These are phyloP conservation scores for Aradophagus sp. DNA, from an alignment of 1,140 invertebrate genomes.

Conservation along the genomic window DNA sequence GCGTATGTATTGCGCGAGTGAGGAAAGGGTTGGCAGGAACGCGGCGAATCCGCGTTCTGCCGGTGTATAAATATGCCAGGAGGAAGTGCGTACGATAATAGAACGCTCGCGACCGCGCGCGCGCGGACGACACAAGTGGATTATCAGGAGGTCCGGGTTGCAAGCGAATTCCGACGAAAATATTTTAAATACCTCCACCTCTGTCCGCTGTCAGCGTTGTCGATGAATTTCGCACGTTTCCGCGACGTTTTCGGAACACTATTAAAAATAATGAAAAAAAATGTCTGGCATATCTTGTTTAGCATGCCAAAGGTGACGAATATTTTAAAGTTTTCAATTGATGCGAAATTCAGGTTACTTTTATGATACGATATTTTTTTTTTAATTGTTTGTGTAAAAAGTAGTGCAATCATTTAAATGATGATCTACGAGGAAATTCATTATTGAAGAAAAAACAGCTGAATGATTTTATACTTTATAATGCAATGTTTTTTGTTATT, in stretches of 20 bases:
- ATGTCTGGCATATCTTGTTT: too few relatives aligned
- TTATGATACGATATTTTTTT: too few relatives aligned
- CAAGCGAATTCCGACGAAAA: conserved; percentile 25
- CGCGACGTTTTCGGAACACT: background rate
- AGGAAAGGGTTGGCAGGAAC: conserved; percentile 45
- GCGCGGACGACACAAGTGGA: conserved; percentile 56
- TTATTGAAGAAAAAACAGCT: too few relatives aligned
- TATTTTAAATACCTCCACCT: conserved; percentile 24
- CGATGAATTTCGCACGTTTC: conserved; percentile 10
- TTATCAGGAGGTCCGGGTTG: conserved; percentile 11
- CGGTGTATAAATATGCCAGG: conserved; percentile 65
- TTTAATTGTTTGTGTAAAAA: too few relatives aligned
- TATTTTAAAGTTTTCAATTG: too few relatives aligned
- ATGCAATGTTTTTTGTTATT: too few relatives aligned
- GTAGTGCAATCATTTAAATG: too few relatives aligned
- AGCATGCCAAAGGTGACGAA: too few relatives aligned
- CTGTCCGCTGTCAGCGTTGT: background rate
- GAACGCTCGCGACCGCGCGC: conserved; percentile 59
- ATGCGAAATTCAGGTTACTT: too few relatives aligned
- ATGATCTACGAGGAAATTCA: too few relatives aligned
- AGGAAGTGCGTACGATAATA: conserved; percentile 70
- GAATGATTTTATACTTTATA: too few relatives aligned
- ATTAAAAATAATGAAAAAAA: too few relatives aligned
- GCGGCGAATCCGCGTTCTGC: conserved; percentile 53
- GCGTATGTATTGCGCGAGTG: conserved; percentile 15